Evolutionary conservation across 2,888 invertebrate genomes (phyloP).

Genomic region (Carterocephalus palaemon): DNA sequence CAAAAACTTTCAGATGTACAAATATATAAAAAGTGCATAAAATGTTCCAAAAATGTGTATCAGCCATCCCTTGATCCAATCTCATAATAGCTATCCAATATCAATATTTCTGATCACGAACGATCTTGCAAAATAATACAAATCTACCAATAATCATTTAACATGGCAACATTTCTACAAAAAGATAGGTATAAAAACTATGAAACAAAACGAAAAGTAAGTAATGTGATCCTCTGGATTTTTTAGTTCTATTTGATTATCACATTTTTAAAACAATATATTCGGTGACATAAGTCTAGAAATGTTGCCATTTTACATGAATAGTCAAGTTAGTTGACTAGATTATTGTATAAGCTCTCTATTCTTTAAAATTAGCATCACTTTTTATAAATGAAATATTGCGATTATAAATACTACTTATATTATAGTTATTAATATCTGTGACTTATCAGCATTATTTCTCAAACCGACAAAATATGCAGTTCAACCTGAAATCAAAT

Average conservation of each 20-base stretch:
- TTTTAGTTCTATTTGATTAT: neutral
- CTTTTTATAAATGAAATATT: slow-evolving; percentile 24
- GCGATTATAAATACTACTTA: too few relatives aligned
- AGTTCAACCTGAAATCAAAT: too few relatives aligned
- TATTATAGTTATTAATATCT: too few relatives aligned
- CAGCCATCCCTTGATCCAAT: slow-evolving; percentile 52
- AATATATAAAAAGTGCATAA: slow-evolving; percentile 77
- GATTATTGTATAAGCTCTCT: slow-evolving; percentile 36
- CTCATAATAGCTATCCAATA: slow-evolving; percentile 36
- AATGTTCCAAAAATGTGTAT: slow-evolving; percentile 74
- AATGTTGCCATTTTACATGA: slow-evolving; percentile 23
- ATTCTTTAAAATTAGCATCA: slow-evolving; percentile 32
- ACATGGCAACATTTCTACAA: slow-evolving; percentile 33
- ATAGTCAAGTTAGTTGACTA: slow-evolving; percentile 21
- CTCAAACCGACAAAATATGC: too few relatives aligned
- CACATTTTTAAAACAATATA: slow-evolving; percentile 2
- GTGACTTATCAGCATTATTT: too few relatives aligned
- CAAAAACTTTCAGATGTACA: slow-evolving; percentile 64
- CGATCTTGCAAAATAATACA: slow-evolving; percentile 42
- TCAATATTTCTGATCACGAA: slow-evolving; percentile 35
- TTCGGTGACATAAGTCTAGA: neutral
- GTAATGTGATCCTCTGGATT: neutral
- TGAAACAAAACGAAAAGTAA: neutral
- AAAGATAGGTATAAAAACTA: neutral
- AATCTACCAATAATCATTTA: slow-evolving; percentile 28